Evolutionary conservation across 2,888 invertebrate genomes (phyloP).

Genomic region (Lithodes maja): DNA sequence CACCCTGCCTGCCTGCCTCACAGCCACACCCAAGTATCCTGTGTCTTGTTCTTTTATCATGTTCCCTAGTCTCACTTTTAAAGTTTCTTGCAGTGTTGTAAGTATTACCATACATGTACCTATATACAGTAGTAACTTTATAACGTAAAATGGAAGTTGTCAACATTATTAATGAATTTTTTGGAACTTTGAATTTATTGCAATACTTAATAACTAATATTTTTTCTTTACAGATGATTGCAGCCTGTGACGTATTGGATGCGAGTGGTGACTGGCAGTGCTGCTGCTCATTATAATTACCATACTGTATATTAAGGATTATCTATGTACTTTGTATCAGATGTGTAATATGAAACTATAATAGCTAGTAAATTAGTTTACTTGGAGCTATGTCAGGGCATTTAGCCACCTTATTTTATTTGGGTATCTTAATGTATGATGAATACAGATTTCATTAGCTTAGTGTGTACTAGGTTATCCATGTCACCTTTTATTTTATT

Average conservation of each 20-base stretch:
- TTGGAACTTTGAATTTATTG: neutral
- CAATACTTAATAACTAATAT: neutral
- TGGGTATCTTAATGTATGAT: no score
- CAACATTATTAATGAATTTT: neutral
- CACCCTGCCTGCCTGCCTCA: slow-evolving; percentile 42
- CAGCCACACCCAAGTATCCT: slow-evolving; percentile 53
- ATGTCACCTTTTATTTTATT: no score
- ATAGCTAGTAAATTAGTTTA: neutral
- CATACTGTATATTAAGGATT: neutral
- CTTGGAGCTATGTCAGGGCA: no score
- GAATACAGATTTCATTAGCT: no score
- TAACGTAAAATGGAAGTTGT: neutral
- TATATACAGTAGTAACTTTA: neutral
- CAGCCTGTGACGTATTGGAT: neutral
- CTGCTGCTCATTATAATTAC: neutral
- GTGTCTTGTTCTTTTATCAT: slow-evolving; percentile 54
- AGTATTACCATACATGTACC: neutral
- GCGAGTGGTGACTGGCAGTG: slow-evolving; percentile 7
- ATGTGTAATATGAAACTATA: neutral
- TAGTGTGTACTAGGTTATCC: no score
- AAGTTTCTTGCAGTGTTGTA: slow-evolving; percentile 32
- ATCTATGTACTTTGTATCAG: neutral
- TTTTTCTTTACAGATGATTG: neutral
- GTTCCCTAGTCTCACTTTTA: neutral
- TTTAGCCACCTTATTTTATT: no score